Conservation (phyloP, 2,797 vertebrate species). For the Myotis daubentonii region DNA sequence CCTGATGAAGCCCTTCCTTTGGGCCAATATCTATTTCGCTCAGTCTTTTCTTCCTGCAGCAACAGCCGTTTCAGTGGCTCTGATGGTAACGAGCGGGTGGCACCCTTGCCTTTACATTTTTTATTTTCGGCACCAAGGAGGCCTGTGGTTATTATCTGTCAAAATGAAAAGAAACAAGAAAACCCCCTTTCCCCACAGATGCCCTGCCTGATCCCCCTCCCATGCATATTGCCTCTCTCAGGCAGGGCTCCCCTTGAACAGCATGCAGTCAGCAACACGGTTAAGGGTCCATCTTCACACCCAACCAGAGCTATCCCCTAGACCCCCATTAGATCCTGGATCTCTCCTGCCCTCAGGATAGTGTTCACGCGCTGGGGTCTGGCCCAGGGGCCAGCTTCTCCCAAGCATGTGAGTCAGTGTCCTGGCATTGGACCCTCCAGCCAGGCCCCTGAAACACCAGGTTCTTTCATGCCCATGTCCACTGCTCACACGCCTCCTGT, state of each 20-base stretch:
- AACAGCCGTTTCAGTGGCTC: neutral
- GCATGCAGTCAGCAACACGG: neutral
- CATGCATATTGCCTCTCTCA: neutral
- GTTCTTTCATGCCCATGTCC: neutral
- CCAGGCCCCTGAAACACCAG: neutral
- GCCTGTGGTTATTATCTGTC: neutral
- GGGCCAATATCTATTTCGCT: neutral
- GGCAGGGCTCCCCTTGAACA: neutral
- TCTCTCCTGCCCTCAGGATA: neutral
- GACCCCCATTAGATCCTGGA: neutral
- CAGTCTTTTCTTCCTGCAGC: neutral
- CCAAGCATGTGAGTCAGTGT: neutral
- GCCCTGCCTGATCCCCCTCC: neutral
- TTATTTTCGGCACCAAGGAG: neutral
- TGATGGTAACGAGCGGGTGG: rapidly evolving
- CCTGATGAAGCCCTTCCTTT: neutral
- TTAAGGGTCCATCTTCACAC: neutral
- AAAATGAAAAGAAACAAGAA: neutral
- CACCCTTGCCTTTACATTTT: neutral
- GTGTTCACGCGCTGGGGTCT: neutral
- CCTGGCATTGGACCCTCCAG: neutral
- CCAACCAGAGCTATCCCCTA: neutral
- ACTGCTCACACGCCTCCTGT: neutral
- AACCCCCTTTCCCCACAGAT: neutral
- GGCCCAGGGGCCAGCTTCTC: neutral